A percentile compares a stretch with the other conserved stretches of the same genome.
phyloP scores from a whole-genome alignment of 2,888 invertebrate species.

The Galeopsomyia nigrocyanea region DNA sequence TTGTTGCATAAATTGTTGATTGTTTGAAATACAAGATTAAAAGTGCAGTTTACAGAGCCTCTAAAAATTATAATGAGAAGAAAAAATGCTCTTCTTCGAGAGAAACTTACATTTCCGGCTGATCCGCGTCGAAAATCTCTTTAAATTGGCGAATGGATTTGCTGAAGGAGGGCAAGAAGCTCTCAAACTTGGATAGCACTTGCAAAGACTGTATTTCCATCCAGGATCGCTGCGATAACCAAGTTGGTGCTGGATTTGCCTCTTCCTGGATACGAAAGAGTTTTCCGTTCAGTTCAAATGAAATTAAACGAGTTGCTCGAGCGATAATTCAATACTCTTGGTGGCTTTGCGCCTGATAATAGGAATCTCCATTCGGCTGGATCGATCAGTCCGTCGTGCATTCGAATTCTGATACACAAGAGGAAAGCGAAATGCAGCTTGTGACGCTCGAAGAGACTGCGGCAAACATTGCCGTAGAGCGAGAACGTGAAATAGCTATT shows the following conservation, averaged over 20 bases:
- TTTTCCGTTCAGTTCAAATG: constrained; percentile 1
- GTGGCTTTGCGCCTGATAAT: constrained; percentile 79
- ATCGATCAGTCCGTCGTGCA: constrained; percentile 75
- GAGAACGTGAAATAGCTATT: constrained; percentile 86
- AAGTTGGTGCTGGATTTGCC: constrained; percentile 82
- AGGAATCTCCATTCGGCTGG: constrained; percentile 81
- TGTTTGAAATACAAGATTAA: not conserved
- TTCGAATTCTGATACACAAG: constrained; percentile 77
- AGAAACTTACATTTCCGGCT: constrained; percentile 75
- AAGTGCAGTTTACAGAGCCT: not conserved
- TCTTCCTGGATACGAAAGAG: constrained; percentile 66
- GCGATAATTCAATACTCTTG: constrained; percentile 8
- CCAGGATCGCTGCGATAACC: constrained; percentile 88
- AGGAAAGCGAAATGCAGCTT: constrained; percentile 89
- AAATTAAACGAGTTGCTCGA: not conserved
- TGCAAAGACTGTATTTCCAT: constrained; percentile 82
- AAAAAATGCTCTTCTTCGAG: not conserved
- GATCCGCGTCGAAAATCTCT: constrained; percentile 76
- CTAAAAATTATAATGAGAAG: not conserved
- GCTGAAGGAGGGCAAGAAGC: constrained; percentile 76
- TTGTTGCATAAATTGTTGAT: too few species aligned
- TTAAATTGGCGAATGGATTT: constrained; percentile 72
- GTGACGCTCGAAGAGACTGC: constrained; percentile 91
- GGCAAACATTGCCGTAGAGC: constrained; percentile 88
- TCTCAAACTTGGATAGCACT: constrained; percentile 74